Base-by-base conservation (phyloP, 2,888 invertebrate genomes). In the Meliscaeva auricollis region DNA sequence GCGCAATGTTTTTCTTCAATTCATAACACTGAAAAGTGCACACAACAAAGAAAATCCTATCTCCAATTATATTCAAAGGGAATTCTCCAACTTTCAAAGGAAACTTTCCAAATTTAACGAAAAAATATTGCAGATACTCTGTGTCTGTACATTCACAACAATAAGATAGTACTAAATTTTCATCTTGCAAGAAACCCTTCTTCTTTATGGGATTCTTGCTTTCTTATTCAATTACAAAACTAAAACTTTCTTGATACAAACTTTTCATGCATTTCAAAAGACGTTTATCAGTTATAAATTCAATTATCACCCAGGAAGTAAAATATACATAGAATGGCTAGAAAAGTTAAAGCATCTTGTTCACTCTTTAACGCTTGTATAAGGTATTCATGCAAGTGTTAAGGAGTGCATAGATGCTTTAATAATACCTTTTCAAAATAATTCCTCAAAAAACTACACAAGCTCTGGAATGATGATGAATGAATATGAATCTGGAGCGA, bases 231-330 rank as follows among this genome's bases (percentile, higher is more conserved):
- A 73, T 73, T 73, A 38, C 17, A 50, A 60, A 50, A 32, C 15
- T 73, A 50, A 66, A 58, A 66, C 58, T 68, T 79, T 66, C 22
- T 17, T 32, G 73, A 15, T 11, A 13, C 1, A 38, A 73, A 66
- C 58, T 79, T 66, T 50, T 73, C 72, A 66, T 17, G 9, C 17
- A 0, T 30, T 35, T 20, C 30, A 11, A 38, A 56, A 38, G 50
- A 1, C 32, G 64, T 17, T 46, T 44, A 44, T 22, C 38, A 58
- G 6, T 38, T 13, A 17, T 46, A 20, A 46, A 62, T 46, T 64
- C 17, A 64, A 64, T 64, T 64, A 32, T 46, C 64, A 46, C 64
- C 15, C 30, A 44, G 38, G 15, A 41, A 50, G 2, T 6, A 8
- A 35, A 52, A 54, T 11, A 38, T 35, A 30, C 20, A 62, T 69